These are phyloP conservation scores for Phataginus tetradactyla DNA, from an alignment of 2,797 vertebrate genomes.

Conservation along the genomic window DNA sequence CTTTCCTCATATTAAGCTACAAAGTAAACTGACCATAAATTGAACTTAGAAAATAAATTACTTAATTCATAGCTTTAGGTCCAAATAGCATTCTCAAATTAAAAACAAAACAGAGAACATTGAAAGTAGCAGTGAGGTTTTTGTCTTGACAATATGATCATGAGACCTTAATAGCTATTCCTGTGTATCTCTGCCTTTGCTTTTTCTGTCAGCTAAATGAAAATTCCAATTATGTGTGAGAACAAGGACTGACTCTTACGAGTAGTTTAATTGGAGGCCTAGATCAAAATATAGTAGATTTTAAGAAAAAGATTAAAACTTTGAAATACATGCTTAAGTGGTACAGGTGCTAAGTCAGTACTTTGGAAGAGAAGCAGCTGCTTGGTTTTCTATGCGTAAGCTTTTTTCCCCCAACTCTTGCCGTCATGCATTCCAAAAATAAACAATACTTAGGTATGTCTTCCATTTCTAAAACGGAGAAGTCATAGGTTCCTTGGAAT, in stretches of 20 bases:
- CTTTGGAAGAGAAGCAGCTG: not conserved
- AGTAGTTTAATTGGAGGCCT: not conserved
- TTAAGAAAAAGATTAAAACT: not conserved
- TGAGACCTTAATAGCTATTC: not conserved
- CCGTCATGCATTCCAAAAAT: not conserved
- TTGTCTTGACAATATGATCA: not conserved
- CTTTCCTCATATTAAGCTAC: not conserved
- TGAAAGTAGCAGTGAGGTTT: not conserved
- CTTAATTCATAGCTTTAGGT: slow-evolving; percentile 3
- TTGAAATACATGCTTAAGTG: not conserved
- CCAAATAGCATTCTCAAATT: not conserved
- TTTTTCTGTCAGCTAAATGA: not conserved
- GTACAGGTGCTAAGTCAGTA: not conserved
- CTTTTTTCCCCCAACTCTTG: not conserved
- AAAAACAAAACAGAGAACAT: not conserved
- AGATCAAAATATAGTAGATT: not conserved
- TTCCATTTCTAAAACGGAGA: not conserved
- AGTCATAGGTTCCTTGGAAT: not conserved
- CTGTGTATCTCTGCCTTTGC: not conserved
- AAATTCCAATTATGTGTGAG: not conserved
- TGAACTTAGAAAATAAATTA: not conserved
- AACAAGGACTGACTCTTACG: not conserved
- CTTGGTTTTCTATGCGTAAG: not conserved
- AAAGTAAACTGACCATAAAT: not conserved
- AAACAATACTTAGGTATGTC: not conserved